phyloP scores from a whole-genome alignment of 2,888 invertebrate species.

The Coleophora flavipennella region DNA sequence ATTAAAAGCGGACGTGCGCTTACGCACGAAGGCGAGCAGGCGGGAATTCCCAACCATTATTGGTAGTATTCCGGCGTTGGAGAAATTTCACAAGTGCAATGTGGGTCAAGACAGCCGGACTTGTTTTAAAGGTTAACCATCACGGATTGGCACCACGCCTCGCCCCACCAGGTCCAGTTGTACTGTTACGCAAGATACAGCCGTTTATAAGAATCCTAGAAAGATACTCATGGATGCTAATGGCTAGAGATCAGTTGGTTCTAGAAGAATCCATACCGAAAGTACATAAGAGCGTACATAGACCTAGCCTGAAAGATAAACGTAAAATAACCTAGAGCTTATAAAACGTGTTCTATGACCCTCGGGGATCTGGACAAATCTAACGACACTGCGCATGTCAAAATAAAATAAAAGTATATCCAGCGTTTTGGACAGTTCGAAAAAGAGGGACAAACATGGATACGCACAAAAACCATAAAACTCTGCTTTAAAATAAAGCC shows the following conservation, averaged over 20 bases:
- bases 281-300: too few relatives aligned
- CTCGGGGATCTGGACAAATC: too few relatives aligned
- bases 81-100: conserved; percentile 67
- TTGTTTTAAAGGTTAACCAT: conserved; percentile 64
- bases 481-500: too few relatives aligned
- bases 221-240: too few relatives aligned
- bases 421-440: too few relatives aligned
- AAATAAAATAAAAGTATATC: too few relatives aligned
- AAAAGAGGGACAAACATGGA: too few relatives aligned
- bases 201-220: conserved; percentile 61
- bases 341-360: too few relatives aligned
- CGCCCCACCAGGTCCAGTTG: conserved; percentile 50
- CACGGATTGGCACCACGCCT: conserved; percentile 36
- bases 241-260: conserved; percentile 50
- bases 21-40: conserved; percentile 19
- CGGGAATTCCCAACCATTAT: conserved; percentile 61
- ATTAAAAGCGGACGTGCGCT: conserved; percentile 5
- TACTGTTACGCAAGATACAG: conserved; percentile 57
- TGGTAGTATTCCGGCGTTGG: conserved; percentile 48
- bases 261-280: conserved; percentile 22
- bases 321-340: too few relatives aligned
- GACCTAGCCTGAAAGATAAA: too few relatives aligned
- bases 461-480: too few relatives aligned
- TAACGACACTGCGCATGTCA: too few relatives aligned
- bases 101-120: conserved; percentile 71